These are phyloP conservation scores for Formica selysi DNA, from an alignment of 1,140 invertebrate genomes.

Conservation along the genomic window DNA sequence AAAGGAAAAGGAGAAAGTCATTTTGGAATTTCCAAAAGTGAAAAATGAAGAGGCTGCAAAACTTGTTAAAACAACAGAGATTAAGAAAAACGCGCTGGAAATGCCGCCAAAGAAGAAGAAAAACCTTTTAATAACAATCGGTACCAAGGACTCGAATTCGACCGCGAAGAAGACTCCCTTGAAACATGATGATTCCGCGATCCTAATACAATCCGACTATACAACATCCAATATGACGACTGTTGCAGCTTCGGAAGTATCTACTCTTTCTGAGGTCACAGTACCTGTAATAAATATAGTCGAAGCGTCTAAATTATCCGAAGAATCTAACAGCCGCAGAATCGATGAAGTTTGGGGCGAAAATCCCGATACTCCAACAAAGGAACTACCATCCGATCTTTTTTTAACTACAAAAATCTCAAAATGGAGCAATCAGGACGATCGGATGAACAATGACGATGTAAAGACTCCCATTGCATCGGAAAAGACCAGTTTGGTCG, in stretches of 20 bases:
- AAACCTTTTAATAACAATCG: slow-evolving; percentile 42
- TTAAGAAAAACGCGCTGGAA: neutral
- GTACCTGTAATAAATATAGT: slow-evolving; percentile 74
- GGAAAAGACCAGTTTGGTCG: slow-evolving; percentile 62
- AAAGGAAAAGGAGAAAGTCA: neutral
- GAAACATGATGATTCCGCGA: slow-evolving; percentile 37
- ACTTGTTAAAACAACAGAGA: neutral
- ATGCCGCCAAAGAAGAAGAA: slow-evolving; percentile 28
- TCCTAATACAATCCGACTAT: neutral
- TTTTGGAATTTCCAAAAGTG: neutral
- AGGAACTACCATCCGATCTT: slow-evolving; percentile 61
- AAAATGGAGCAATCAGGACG: slow-evolving; percentile 82
- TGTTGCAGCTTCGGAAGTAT: neutral
- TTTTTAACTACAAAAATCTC: slow-evolving; percentile 73
- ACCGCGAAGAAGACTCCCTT: slow-evolving; percentile 48
- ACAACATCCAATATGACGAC: neutral
- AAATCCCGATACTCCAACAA: slow-evolving; percentile 77
- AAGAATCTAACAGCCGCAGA: neutral
- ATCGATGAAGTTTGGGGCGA: slow-evolving; percentile 70
- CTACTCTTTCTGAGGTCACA: slow-evolving; percentile 14
- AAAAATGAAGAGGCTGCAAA: neutral
- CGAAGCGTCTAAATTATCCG: neutral
- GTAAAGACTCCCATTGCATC: slow-evolving; percentile 69
- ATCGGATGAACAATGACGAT: slow-evolving; percentile 77
- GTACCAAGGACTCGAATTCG: neutral